Conservation (phyloP, 2,888 invertebrate genomes). For the Epinotia nisella region DNA sequence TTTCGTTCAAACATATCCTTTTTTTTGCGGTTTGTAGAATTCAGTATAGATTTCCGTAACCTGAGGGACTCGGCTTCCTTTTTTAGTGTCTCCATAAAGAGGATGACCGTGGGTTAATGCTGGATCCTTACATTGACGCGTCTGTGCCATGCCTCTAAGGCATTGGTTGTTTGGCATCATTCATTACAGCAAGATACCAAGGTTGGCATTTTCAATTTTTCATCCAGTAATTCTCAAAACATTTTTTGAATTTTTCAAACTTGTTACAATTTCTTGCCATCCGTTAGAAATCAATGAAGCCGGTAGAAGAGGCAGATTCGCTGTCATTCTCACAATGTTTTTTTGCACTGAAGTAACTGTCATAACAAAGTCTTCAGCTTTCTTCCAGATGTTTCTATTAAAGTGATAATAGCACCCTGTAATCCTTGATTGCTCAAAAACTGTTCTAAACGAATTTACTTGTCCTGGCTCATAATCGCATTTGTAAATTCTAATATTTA, state of each 20-base stretch:
- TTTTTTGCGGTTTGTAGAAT: conserved; percentile 28
- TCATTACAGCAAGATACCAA: conserved; percentile 33
- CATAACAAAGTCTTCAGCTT: conserved; percentile 22
- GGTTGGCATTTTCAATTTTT: conserved; percentile 30
- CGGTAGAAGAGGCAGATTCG: conserved; percentile 12
- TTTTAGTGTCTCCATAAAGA: conserved; percentile 28
- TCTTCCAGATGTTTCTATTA: conserved; percentile 34
- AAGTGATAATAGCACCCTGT: conserved; percentile 34
- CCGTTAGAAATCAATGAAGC: conserved; percentile 16
- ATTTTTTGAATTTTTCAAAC: conserved; percentile 24
- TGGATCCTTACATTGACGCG: conserved; percentile 33
- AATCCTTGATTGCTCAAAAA: conserved; percentile 26
- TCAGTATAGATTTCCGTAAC: conserved; percentile 32
- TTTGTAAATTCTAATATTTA: conserved; percentile 26
- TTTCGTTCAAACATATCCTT: conserved; percentile 22
- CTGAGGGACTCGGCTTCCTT: conserved; percentile 29
- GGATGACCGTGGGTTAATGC: conserved; percentile 28
- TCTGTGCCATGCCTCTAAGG: conserved; percentile 35
- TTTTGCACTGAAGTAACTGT: conserved; percentile 25
- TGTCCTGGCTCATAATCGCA: conserved; percentile 28
- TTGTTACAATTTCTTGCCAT: conserved; percentile 24
- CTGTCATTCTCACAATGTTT: conserved; percentile 18
- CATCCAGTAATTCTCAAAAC: conserved; percentile 26
- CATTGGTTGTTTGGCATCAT: conserved; percentile 28
- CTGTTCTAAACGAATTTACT: conserved; percentile 13